phyloP scores from a whole-genome alignment of 1,140 invertebrate genomes.

The Hylyphantes graminicola region DNA sequence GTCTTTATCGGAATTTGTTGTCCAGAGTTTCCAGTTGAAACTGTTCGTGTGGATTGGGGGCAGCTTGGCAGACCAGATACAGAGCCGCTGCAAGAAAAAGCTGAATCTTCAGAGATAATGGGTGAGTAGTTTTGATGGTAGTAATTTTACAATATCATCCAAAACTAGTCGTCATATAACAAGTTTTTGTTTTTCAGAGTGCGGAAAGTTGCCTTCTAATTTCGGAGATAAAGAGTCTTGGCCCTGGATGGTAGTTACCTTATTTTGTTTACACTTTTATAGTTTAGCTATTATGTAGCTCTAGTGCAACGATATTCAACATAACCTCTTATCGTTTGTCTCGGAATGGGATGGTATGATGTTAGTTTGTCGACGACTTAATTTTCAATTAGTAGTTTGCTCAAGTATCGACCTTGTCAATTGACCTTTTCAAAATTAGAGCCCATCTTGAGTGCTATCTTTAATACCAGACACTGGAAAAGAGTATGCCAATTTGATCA shows the following conservation, averaged over 20 bases:
- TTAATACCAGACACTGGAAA: too few species aligned
- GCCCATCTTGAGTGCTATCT: too few species aligned
- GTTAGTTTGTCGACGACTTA: too few species aligned
- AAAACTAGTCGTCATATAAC: background rate
- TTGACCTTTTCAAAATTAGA: too few species aligned
- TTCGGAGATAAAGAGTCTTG: background rate
- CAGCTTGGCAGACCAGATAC: background rate
- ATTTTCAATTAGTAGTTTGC: too few species aligned
- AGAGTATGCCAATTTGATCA: too few species aligned
- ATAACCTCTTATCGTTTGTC: too few species aligned
- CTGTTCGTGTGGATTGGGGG: slow-evolving; percentile 31
- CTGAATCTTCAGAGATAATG: background rate
- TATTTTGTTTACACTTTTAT: background rate
- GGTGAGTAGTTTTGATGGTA: background rate
- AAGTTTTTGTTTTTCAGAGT: slow-evolving; percentile 7
- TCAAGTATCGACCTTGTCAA: too few species aligned
- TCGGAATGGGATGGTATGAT: too few species aligned
- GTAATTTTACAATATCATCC: background rate
- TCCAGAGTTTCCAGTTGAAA: slow-evolving; percentile 42
- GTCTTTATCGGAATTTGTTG: slow-evolving; percentile 47
- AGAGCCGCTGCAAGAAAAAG: background rate
- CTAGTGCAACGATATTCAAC: too few species aligned
- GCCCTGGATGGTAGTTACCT: slow-evolving; percentile 43
- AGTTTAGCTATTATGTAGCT: background rate
- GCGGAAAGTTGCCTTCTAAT: background rate